Conservation (phyloP, 2,888 invertebrate species). For the Andrena dorsata region DNA sequence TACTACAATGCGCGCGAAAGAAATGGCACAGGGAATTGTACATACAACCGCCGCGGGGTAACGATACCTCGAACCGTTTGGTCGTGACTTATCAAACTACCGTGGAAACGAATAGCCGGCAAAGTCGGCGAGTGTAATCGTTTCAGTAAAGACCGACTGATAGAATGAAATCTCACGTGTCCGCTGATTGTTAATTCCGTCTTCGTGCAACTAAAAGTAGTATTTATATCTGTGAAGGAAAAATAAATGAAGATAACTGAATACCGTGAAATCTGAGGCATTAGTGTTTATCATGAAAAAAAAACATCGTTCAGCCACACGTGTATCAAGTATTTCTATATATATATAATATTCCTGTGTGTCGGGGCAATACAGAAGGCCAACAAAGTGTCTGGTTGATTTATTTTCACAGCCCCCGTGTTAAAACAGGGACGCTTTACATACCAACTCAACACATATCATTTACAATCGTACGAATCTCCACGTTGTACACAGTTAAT, state of each 20-base stretch:
- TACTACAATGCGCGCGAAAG: not conserved
- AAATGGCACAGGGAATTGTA: not conserved
- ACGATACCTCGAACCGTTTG: not conserved
- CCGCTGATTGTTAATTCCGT: constrained; percentile 30
- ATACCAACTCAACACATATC: constrained; percentile 74
- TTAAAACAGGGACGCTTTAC: constrained; percentile 71
- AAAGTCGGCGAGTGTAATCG: not conserved
- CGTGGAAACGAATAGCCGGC: not conserved
- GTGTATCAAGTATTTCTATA: constrained; percentile 26
- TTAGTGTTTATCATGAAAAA: constrained; percentile 34
- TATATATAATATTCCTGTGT: constrained; percentile 31
- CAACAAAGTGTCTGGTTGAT: constrained; percentile 72
- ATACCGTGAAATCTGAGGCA: constrained; percentile 34
- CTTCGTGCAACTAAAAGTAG: constrained; percentile 41
- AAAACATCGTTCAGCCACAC: constrained; percentile 25
- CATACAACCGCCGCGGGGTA: not conserved
- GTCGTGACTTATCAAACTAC: not conserved
- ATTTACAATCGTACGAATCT: constrained; percentile 74
- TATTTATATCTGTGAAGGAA: constrained; percentile 64
- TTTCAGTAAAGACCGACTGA: constrained; percentile 21
- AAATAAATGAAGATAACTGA: constrained; percentile 47
- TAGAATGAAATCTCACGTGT: constrained; percentile 28
- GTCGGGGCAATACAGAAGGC: constrained; percentile 55
- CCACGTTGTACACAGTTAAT: constrained; percentile 74
- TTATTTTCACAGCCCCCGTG: constrained; percentile 75